Evolutionary conservation across 2,888 invertebrate species (phyloP).

Genomic region (Sinopyrophorus schimmeli): DNA sequence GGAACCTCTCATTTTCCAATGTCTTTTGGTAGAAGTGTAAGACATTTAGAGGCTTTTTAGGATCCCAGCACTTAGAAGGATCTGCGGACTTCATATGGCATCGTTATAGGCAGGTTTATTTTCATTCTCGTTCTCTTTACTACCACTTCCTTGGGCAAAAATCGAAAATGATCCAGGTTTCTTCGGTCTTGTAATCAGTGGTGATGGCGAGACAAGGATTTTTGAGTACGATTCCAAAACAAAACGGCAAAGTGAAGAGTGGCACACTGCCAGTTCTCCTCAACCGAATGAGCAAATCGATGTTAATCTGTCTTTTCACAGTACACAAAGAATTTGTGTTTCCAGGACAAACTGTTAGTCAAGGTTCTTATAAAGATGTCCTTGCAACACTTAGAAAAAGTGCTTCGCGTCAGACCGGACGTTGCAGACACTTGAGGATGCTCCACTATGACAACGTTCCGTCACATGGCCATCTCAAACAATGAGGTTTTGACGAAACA

Average conservation of each 20-base stretch:
- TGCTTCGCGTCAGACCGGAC: slow-evolving; percentile 9
- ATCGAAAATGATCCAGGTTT: slow-evolving; percentile 1
- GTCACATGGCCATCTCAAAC: slow-evolving; percentile 7
- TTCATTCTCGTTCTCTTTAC: too few species aligned
- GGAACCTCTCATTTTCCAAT: too few species aligned
- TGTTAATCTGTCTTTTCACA: slow-evolving; percentile 20
- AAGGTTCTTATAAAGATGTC: slow-evolving; percentile 16
- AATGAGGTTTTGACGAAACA: neutral
- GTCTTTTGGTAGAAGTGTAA: too few species aligned
- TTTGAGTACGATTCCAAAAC: slow-evolving; percentile 4
- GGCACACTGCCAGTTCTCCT: too few species aligned
- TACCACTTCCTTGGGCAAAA: too few species aligned
- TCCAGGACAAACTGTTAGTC: slow-evolving; percentile 25
- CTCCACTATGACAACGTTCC: slow-evolving; percentile 1
- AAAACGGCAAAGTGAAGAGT: neutral
- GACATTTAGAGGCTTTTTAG: too few species aligned
- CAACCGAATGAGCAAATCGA: too few species aligned
- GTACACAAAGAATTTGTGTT: slow-evolving; percentile 31
- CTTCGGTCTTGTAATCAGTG: neutral
- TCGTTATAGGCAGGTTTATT: too few species aligned
- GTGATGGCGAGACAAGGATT: neutral
- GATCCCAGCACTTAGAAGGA: too few species aligned
- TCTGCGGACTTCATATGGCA: too few species aligned
- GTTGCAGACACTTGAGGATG: slow-evolving; percentile 15
- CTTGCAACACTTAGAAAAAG: slow-evolving; percentile 18